Evolutionary conservation across 1,140 invertebrate genomes (phyloP).

Genomic region (Papilio xuthus): DNA sequence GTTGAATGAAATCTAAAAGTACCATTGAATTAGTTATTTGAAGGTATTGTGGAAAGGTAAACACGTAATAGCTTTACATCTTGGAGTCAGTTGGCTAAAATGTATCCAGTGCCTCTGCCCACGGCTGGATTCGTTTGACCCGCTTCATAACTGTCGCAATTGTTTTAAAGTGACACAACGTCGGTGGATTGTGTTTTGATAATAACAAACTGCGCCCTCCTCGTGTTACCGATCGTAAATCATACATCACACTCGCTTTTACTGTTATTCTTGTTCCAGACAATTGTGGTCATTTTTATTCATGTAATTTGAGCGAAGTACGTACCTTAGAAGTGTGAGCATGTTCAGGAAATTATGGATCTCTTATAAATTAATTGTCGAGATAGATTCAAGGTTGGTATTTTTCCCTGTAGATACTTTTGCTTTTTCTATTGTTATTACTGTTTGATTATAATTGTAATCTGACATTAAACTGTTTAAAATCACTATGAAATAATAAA

Average conservation of each 20-base stretch:
- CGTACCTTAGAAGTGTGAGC: background rate
- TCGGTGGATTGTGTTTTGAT: slow-evolving; percentile 28
- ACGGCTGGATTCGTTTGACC: slow-evolving; percentile 8
- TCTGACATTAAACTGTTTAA: background rate
- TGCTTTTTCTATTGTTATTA: background rate
- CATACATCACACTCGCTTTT: slow-evolving; percentile 5
- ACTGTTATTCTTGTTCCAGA: slow-evolving; percentile 2
- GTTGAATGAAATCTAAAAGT: background rate
- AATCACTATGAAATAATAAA: background rate
- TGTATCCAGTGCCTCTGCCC: background rate
- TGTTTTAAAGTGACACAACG: slow-evolving; percentile 18
- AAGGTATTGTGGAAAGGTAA: background rate
- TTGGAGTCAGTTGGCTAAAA: background rate
- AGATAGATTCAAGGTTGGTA: background rate
- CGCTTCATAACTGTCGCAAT: slow-evolving; percentile 30
- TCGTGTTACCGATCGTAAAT: slow-evolving; percentile 28
- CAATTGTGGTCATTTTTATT: background rate
- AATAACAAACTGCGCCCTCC: slow-evolving; percentile 13
- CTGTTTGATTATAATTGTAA: background rate
- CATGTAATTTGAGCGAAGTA: slow-evolving; percentile 1
- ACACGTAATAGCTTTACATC: background rate
- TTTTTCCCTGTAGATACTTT: background rate
- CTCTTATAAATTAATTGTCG: background rate
- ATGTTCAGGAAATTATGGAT: background rate
- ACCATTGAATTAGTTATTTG: too few relatives aligned